Base-by-base conservation (phyloP, 2,888 invertebrate species). In the Eledone cirrhosa region DNA sequence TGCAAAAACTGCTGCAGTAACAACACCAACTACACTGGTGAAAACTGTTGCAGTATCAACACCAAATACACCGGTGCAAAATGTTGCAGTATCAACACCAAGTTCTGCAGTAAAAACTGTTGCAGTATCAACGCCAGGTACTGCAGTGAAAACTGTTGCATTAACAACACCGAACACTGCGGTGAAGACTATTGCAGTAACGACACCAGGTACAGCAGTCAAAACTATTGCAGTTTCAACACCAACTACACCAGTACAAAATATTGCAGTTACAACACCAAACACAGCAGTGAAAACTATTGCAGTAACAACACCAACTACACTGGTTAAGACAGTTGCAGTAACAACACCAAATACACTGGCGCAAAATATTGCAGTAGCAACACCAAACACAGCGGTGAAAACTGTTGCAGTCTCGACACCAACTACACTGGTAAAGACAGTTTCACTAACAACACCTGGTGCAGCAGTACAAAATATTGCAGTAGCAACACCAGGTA, bases 231-330 rank as follows among this genome's bases (percentile, higher is more conserved):
- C 72, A 29, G 16, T 31, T 24, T 19, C 67, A 29, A 67, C 31
- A 27, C 27, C 67, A 29, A 31, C 31, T 67, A 31, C 31, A 33
- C 11, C 41, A 11, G 72, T 41, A n/a, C 29, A 72, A 72, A 11
- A n/a, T 27, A 31, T 72, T 11, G 31, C 33, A 72, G 31, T 41
- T 31, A 41, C 33, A 22, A n/a, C 72, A 27, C n/a, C 72, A 13
- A 72, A 29, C 7, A 7, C 41, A 41, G 0, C 11, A 7, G 33
- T 8, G 8, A 41, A 41, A 41, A 41, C 33, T 41, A 8, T 41
- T 41, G 33, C 33, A 41, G 4, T 72, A 72, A 72, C 67, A 29
- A 29, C 69, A 72, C n/a, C 69, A 3, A 72, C 24, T 72, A 72
- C 69, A 33, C 29, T 31, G 29, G 69, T 31, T 13, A 31, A 31